Conservation (phyloP, 2,888 invertebrate genomes). For the Operophtera brumata region DNA sequence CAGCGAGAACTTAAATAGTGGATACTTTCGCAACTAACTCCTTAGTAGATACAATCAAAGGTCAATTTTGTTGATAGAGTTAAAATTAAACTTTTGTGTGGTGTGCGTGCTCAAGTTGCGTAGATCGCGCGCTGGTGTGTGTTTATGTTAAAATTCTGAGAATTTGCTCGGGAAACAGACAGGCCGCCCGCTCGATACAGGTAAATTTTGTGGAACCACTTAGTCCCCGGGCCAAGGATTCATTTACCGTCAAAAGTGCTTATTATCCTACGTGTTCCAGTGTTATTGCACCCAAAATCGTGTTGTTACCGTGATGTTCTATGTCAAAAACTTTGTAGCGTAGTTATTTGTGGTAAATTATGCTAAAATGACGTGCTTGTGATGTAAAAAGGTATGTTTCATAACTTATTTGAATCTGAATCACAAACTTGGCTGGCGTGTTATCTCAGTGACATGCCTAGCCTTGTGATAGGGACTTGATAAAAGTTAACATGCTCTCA, state of each 20-base stretch:
- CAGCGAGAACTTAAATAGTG: constrained; percentile 15
- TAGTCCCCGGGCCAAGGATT: constrained; percentile 10
- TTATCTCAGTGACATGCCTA: constrained; percentile 7
- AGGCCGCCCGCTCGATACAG: constrained; percentile 57
- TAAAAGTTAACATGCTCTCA: background rate
- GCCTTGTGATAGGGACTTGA: background rate
- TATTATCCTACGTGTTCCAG: constrained; percentile 8
- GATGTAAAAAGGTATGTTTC: constrained; percentile 13
- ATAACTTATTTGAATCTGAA: background rate
- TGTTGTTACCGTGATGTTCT: constrained; percentile 10
- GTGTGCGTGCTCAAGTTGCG: constrained; percentile 42
- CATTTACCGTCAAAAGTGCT: constrained; percentile 7
- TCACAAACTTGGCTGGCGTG: background rate
- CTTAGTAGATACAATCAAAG: constrained; percentile 28
- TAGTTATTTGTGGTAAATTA: constrained; percentile 19
- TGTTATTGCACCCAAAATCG: constrained; percentile 14
- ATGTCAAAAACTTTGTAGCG: constrained; percentile 11
- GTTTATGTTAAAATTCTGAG: constrained; percentile 69
- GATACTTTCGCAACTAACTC: constrained; percentile 2
- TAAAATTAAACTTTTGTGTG: constrained; percentile 58
- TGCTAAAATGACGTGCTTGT: constrained; percentile 30
- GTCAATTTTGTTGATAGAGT: constrained; percentile 59
- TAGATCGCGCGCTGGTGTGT: constrained; percentile 42
- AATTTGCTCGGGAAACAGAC: constrained; percentile 48
- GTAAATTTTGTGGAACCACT: constrained; percentile 41